A percentile compares a stretch with the other conserved stretches of the same genome.
Evolutionary conservation across 2,888 invertebrate species (phyloP).

Genomic region (Arenicola marina): DNA sequence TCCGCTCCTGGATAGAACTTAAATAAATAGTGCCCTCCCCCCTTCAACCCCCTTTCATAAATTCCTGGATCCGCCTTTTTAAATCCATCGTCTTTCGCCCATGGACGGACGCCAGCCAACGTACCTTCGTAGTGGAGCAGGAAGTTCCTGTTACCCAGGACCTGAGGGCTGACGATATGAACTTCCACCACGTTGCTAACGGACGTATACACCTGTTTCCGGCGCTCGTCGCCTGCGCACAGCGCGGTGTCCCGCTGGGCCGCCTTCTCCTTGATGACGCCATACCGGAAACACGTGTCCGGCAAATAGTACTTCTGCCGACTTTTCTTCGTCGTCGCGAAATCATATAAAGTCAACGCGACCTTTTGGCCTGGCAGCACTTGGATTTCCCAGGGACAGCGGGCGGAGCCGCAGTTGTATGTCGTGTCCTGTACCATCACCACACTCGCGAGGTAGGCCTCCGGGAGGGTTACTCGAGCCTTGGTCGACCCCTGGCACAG

Average conservation of each 20-base stretch:
- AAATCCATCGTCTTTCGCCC: no score
- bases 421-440: background rate
- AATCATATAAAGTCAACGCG: background rate
- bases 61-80: no score
- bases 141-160: constrained; percentile 25
- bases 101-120: no score
- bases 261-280: constrained; percentile 25
- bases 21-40: no score
- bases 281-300: background rate
- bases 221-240: constrained; percentile 23
- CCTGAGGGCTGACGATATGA: constrained; percentile 26
- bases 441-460: background rate
- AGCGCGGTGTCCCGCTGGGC: constrained; percentile 15
- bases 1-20: no score
- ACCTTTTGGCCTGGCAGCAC: constrained; percentile 2
- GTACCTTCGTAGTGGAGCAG: constrained; percentile 35
- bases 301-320: background rate
- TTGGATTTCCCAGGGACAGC: background rate
- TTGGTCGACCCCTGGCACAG: background rate
- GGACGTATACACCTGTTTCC: constrained; percentile 17
- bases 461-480: background rate
- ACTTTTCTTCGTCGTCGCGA: background rate
- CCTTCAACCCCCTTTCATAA: no score
- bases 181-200: constrained; percentile 26
- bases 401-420: background rate